Evolutionary conservation across 2,888 invertebrate species (phyloP), one percentile per base, ranked within the genome.

Genomic region (Muschampia plurimacula): DNA sequence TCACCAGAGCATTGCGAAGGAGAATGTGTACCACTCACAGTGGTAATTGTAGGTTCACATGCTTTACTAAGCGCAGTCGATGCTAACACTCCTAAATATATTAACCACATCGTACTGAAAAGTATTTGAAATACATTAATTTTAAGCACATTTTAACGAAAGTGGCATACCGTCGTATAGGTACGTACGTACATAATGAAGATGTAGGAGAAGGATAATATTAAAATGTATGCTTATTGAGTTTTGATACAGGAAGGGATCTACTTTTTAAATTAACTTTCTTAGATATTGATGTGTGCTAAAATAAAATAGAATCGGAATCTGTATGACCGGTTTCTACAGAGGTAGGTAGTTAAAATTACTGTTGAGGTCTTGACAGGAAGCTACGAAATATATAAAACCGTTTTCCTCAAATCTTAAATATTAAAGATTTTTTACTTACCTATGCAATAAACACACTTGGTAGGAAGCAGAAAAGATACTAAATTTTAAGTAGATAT

Each of bases 1-100:
- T 89, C 93, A 0, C 96, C 96, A 0, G 95, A 89, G 83, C 95
- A 95, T 36, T 82, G 81, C 13, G 64, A 75, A 0, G 94, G 94
- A 0, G 94, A 93, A 76, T 87, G 86, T 1, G 87, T 86, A 7
- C 95, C 95, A 78, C 93, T 92, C 41, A 59, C 67, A 32, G 67
- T 67, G 2, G 67, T 67, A 57, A 59, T 59, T 9, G 67, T 59
- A 9, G 67, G 67, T 28, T 44, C 32, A 59, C 67, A 67, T 59
- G 67, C 57, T n/a, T 59, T 67, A 9, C 13, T 44, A n/a, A 59
- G 57, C 28, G 67, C 8, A 28, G 28, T 41, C 28, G 32, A 8
- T 28, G 41, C 28, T 28, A 67, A 57, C n/a, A 67, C 41, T 2
- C 59, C 44, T 6, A 65, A 12, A 7, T 7, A 59, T 59, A 59